A percentile compares a stretch with the other conserved stretches of the same genome.
Evolutionary conservation across 2,888 invertebrate genomes (phyloP).

Genomic region (Noctua pronuba): DNA sequence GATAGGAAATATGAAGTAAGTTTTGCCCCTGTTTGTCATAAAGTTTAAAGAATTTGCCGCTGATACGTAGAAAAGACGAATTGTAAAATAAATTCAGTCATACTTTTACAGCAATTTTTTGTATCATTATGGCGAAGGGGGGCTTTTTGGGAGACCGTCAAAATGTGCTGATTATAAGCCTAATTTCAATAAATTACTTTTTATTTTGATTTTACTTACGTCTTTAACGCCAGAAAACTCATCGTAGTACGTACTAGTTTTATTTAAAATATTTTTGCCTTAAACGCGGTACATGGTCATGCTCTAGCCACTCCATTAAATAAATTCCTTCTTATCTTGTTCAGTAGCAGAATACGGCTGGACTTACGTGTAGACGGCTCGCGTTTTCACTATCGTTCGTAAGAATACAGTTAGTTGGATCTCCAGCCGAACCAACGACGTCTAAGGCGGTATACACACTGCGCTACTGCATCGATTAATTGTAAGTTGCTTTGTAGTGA

Average conservation of each 20-base stretch:
- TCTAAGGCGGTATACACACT: slow-evolving; percentile 50
- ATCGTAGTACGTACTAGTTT: not conserved
- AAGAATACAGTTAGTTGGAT: slow-evolving; percentile 63
- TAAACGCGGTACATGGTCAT: not conserved
- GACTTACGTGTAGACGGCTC: slow-evolving; percentile 54
- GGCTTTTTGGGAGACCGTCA: not conserved
- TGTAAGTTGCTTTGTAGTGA: not conserved
- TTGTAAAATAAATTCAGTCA: not conserved
- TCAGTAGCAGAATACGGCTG: slow-evolving; percentile 53
- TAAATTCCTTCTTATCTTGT: slow-evolving; percentile 48
- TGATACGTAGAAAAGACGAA: not conserved
- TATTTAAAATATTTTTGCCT: not conserved
- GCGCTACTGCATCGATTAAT: slow-evolving; percentile 17
- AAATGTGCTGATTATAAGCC: not conserved
- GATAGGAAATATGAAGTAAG: not conserved
- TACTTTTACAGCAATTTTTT: not conserved
- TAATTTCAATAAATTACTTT: not conserved
- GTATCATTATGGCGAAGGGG: not conserved
- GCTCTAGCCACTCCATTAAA: slow-evolving; percentile 8
- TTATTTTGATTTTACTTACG: not conserved
- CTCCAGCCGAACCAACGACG: slow-evolving; percentile 46
- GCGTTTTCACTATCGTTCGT: slow-evolving; percentile 66
- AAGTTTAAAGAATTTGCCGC: not conserved
- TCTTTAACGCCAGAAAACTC: not conserved
- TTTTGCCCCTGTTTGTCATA: not conserved